These are phyloP conservation scores for Euleptes europaea DNA, from an alignment of 2,113 vertebrate species.

Conservation along the genomic window DNA sequence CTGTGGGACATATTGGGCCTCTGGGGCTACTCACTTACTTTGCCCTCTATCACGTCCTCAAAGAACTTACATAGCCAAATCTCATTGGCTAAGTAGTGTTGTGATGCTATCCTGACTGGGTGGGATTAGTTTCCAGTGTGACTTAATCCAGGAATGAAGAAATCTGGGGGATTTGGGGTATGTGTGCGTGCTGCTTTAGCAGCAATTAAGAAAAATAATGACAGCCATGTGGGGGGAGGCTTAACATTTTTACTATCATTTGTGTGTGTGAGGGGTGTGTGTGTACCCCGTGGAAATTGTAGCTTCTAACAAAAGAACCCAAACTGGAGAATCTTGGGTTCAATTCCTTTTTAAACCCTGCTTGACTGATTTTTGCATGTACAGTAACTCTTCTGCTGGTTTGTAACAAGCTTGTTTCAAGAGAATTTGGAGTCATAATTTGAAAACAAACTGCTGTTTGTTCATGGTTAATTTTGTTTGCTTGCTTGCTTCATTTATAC, in stretches of 20 bases:
- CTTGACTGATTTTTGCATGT: not conserved
- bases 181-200: not conserved
- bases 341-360: not conserved
- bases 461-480: too few relatives aligned
- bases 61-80: not conserved
- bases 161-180: too few relatives aligned
- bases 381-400: not conserved
- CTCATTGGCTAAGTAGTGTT: not conserved
- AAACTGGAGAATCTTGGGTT: not conserved
- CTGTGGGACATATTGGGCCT: too few relatives aligned
- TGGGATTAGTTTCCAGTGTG: not conserved
- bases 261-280: not conserved
- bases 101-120: not conserved
- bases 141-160: not conserved
- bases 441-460: too few relatives aligned
- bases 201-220: not conserved
- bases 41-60: not conserved
- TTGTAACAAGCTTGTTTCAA: not conserved
- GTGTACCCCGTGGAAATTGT: not conserved
- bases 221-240: not conserved
- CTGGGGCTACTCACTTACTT: too few relatives aligned
- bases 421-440: not conserved
- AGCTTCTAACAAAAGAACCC: not conserved
- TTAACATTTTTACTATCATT: not conserved
- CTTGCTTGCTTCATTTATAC: too few relatives aligned